Conservation (phyloP, 2,113 vertebrate species). For the Dipodomys ordii region DNA sequence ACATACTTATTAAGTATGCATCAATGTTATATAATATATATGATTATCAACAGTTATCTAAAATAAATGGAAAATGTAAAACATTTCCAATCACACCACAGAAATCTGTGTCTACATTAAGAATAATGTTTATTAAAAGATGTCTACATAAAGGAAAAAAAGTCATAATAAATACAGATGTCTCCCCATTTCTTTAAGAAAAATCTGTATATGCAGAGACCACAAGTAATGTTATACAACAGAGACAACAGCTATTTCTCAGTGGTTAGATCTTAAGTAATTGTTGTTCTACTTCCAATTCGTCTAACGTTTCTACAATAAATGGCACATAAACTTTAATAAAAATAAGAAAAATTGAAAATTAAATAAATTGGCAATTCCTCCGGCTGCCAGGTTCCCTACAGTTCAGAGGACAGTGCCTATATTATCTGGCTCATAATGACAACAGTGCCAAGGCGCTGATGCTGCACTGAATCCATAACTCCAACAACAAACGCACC, state of each 20-base stretch:
- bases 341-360: conserved; percentile 30
- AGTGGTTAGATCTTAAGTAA: background rate
- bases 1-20: background rate
- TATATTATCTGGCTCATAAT: background rate
- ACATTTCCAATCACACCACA: background rate
- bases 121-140: background rate
- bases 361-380: background rate
- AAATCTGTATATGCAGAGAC: background rate
- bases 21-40: background rate
- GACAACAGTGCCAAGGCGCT: accelerated
- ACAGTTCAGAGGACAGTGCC: background rate
- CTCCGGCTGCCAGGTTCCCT: background rate
- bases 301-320: background rate
- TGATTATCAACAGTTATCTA: background rate
- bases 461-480: background rate
- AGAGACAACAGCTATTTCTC: background rate
- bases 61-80: background rate
- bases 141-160: background rate
- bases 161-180: background rate
- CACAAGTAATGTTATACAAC: background rate
- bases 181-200: background rate
- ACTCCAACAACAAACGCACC: background rate
- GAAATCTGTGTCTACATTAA: background rate
- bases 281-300: background rate
- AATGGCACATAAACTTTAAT: background rate